Base-by-base conservation (phyloP, 2,888 invertebrate genomes). In the Mimachlamys varia region DNA sequence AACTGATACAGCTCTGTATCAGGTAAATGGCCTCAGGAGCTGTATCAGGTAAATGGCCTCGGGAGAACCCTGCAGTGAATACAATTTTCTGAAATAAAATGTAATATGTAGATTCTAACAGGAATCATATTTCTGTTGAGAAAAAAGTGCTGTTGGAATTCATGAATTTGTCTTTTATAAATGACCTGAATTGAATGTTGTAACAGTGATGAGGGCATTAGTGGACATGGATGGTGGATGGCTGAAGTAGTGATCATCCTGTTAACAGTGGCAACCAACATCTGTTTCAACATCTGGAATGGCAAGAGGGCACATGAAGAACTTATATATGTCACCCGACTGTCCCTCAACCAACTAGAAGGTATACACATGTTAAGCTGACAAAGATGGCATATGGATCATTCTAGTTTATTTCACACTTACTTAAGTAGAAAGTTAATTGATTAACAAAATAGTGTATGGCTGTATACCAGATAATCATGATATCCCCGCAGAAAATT, bases 211-310 rank as follows among this genome's bases (percentile, higher is more conserved):
- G 38, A 76, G 49, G 38, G 90, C 55, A 91, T 91, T 17, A 88
- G 90, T 91, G 92, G 90, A 44, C 91, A 76, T 89, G 91, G 92
- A 37, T 95, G 96, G 95, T 92, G 94, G 89, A 88, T 95, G 50
- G 92, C 94, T 76, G 95, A 96, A 93, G 95, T 94, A 2, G 62
- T 95, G 15, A 90, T 95, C 1, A 90, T 96, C 27, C 49, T 95
- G 49, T 17, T 94, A 3, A 92, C 94, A n/a, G 87, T 95, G 15
- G 90, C 91, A 4, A 55, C 94, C 22, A 96, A 95, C 91, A 49
- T 94, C 37, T 92, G 91, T 88, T 92, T 95, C 38, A 93, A 93
- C 87, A 62, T 93, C 22, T 93, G 94, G 90, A 94, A 94, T 89
- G 92, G 93, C 89, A 92, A 92, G 76, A 93, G 95, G n/a, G 93